phyloP scores from a whole-genome alignment of 2,888 invertebrate genomes.

The Therioaphis trifolii region DNA sequence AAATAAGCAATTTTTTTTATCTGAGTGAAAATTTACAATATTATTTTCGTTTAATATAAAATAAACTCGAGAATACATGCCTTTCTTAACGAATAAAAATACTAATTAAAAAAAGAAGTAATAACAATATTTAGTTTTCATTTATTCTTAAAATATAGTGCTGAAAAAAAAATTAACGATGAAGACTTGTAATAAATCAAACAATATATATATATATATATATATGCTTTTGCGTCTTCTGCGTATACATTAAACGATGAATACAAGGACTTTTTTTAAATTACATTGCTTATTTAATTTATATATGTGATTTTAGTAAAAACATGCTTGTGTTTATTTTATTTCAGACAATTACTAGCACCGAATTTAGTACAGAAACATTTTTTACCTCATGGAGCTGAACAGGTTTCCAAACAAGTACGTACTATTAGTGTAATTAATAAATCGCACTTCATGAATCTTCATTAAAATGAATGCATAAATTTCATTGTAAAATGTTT shows the following conservation, averaged over 20 bases:
- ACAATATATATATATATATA: background rate
- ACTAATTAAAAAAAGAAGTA: background rate
- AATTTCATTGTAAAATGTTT: conserved; percentile 18
- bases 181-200: background rate
- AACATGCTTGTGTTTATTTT: conserved; percentile 49
- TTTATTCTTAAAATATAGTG: background rate
- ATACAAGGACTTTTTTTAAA: background rate
- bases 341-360: conserved; percentile 87
- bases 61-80: background rate
- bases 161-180: background rate
- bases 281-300: conserved; percentile 25
- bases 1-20: conserved; percentile 36
- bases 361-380: conserved; percentile 93
- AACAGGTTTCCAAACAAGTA: conserved; percentile 84
- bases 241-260: background rate
- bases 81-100: background rate
- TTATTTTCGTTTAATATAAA: background rate
- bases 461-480: conserved; percentile 32
- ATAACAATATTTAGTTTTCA: background rate
- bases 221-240: background rate
- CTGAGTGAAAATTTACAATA: background rate
- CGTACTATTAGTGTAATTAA: conserved; percentile 67
- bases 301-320: background rate
- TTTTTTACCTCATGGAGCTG: conserved; percentile 86
- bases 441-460: conserved; percentile 37